Evolutionary conservation across 2,888 invertebrate species (phyloP), one percentile per base, ranked within the genome.

Genomic region (Yponomeuta malinellus): DNA sequence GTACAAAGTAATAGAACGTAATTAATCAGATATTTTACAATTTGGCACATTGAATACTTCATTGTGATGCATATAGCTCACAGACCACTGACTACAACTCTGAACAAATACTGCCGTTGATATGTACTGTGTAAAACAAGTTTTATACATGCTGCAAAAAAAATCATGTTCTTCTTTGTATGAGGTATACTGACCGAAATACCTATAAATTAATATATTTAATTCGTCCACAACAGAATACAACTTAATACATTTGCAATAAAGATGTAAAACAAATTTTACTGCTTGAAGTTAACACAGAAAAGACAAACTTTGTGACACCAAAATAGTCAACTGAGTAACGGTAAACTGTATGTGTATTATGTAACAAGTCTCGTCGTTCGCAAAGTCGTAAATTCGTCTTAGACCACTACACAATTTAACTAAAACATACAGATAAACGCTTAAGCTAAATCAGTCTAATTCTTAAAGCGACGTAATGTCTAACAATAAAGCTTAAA

Each of bases 391-490:
- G 85, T 83, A 82, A 76, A 78, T 82, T 84, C 83, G 86, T 78
- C 83, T 84, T 87, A 88, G 76, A 79, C 73, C 29, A 79, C 87
- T 86, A 86, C 78, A 86, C 78, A 86, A 83, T 83, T 87, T 83
- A 87, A 87, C 87, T 89, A 90, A 88, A 81, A 88, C 52, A 85
- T 88, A 90, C 83, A 84, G 52, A 83, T 85, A 83, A 90, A 90
- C 88, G 89, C 91, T 91, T 91, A 92, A 81, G 86, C 89, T 91
- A 90, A 91, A 92, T 92, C 91, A 92, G 91, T 92, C 91, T 92
- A 91, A 90, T 90, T 89, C 91, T 92, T 92, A 92, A 88, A 90
- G 90, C 89, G 90, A 92, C 87, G 88, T 86, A 80, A 87, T 84
- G 87, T 90, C 89, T 89, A 90, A 86, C 84, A 86, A 85, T 90